Evolutionary conservation across 2,113 vertebrate species (phyloP).

Genomic region (Catharus minimus): DNA sequence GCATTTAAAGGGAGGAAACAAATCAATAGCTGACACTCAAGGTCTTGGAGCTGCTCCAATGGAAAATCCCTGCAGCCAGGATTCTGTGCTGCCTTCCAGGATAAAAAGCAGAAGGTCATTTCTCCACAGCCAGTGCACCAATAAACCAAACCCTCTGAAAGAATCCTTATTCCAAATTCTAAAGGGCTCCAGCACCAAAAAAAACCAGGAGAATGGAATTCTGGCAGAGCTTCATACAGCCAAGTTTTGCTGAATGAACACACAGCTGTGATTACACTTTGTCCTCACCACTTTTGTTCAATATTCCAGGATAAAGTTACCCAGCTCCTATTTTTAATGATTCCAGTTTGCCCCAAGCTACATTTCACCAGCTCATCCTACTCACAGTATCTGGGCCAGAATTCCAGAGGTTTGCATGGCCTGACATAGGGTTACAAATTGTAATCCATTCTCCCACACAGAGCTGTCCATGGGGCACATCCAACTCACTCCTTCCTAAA

Average conservation of each 20-base stretch:
- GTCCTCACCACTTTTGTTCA: not conserved
- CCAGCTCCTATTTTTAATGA: not conserved
- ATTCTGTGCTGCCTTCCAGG: not conserved
- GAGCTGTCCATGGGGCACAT: not conserved
- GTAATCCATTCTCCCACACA: not conserved
- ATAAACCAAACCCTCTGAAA: not conserved
- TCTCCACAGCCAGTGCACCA: not conserved
- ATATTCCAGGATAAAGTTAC: not conserved
- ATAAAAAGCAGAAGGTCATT: not conserved
- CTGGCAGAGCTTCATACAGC: not conserved
- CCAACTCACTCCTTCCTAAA: not conserved
- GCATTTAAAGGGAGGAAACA: not conserved
- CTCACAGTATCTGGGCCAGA: not conserved
- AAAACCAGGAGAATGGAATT: not conserved
- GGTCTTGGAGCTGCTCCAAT: not conserved
- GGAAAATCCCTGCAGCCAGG: not conserved
- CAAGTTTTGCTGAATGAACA: not conserved
- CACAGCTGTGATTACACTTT: accelerated
- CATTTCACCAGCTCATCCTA: not conserved
- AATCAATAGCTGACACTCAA: not conserved
- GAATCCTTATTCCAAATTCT: not conserved
- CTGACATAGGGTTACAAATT: accelerated
- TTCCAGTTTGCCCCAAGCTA: not conserved
- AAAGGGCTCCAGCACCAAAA: not conserved
- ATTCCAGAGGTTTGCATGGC: not conserved